These are phyloP conservation scores for Acleris holmiana DNA, from an alignment of 2,888 invertebrate species.

Conservation along the genomic window DNA sequence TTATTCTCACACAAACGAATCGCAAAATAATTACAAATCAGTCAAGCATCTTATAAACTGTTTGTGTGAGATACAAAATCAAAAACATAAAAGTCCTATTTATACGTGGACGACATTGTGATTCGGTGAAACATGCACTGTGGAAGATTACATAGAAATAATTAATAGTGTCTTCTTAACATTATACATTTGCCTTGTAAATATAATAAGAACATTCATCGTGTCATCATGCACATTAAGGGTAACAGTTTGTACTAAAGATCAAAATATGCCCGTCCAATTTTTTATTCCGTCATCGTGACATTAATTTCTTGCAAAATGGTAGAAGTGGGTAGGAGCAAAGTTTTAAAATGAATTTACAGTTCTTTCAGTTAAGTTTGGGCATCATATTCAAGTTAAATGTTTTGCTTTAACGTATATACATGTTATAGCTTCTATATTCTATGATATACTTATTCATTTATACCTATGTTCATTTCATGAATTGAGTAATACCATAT, in stretches of 20 bases:
- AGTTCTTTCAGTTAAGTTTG: too few species aligned
- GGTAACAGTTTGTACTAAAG: conserved; percentile 58
- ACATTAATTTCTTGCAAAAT: too few species aligned
- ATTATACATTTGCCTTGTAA: conserved; percentile 8
- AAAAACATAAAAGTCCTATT: conserved; percentile 64
- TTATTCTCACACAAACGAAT: conserved; percentile 64
- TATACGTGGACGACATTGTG: conserved; percentile 68
- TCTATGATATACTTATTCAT: too few species aligned
- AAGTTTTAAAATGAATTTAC: too few species aligned
- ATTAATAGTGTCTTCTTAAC: conserved; percentile 22
- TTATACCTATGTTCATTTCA: too few species aligned
- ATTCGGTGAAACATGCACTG: conserved; percentile 81
- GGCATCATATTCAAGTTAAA: too few species aligned
- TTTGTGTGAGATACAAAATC: conserved; percentile 65
- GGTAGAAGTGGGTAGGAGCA: too few species aligned
- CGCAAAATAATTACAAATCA: conserved; percentile 17
- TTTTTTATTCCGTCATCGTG: neutral
- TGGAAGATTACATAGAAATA: conserved; percentile 52
- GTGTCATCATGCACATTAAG: conserved; percentile 66
- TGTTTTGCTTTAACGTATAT: too few species aligned
- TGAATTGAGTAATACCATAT: neutral
- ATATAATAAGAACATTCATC: conserved; percentile 27
- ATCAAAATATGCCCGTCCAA: conserved; percentile 22
- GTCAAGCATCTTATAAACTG: conserved; percentile 39
- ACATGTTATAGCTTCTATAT: too few species aligned